These are phyloP conservation scores for Leucoraja ocellata DNA, from an alignment of 2,797 vertebrate genomes.

Conservation along the genomic window DNA sequence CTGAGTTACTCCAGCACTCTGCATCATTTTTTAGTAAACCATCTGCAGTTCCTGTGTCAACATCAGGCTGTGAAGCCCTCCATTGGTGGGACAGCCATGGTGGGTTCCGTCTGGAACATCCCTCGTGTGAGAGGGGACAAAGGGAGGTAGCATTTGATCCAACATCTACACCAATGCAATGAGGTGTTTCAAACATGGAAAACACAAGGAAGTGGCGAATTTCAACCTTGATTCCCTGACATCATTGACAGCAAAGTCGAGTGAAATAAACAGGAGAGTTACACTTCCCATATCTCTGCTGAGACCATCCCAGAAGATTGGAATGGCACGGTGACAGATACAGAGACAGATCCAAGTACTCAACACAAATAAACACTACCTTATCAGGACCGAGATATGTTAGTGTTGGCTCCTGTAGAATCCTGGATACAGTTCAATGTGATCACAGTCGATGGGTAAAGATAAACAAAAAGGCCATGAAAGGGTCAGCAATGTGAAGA, in stretches of 20 bases:
- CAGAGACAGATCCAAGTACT: not conserved
- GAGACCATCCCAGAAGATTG: not conserved
- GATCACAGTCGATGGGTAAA: not conserved
- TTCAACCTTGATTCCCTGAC: not conserved
- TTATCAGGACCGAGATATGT: conserved; percentile 27
- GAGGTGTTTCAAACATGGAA: not conserved
- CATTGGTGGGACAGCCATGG: not conserved
- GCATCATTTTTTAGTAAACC: no score
- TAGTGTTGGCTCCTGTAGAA: not conserved
- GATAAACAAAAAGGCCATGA: not conserved
- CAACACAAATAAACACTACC: not conserved
- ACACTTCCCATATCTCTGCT: not conserved
- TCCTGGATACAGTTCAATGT: not conserved
- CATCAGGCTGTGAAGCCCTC: no score
- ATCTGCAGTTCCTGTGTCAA: no score
- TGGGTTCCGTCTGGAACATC: not conserved
- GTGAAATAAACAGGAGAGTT: not conserved
- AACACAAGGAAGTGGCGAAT: not conserved
- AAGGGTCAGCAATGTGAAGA: not conserved
- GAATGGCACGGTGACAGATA: not conserved
- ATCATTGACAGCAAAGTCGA: no score
- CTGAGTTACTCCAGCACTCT: no score
- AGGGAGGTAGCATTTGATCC: not conserved
- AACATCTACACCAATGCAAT: no score
- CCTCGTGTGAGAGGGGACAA: not conserved